Base-by-base conservation (phyloP, 2,888 invertebrate genomes). In the Scaptodrosophila latifasciaeformis region DNA sequence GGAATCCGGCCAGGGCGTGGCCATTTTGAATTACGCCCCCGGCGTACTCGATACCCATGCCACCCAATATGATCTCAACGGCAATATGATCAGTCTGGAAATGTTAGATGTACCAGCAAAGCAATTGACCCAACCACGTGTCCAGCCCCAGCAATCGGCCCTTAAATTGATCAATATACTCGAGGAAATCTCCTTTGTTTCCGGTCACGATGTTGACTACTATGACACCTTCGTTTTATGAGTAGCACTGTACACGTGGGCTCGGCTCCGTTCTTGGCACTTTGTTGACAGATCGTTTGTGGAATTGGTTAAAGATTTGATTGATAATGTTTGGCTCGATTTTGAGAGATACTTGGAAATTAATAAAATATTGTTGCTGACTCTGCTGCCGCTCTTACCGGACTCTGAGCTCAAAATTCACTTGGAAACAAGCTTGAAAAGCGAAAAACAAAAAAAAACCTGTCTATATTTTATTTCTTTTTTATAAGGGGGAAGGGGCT, bases 171-270 rank as follows among this genome's bases (percentile, higher is more conserved):
- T 85, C 47, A 84, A 82, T 51, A 85, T 85, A 24, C 65, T 85
- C 61, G 80, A 85, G 61, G 54, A 72, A 48, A 78, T 72, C 44
- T 77, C 83, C 13, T 85, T 85, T 42, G 82, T 83, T 2, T 85
- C 84, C 24, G 84, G 84, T 2, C 84, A 85, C 50, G 85, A 85
- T 54, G 81, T 85, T 39, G 85, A 85, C 68, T 85, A 83, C 65
- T 81, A 85, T 34, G 80, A 83, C 67, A 83, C 84, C 10, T 84
- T 68, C 44, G 61, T 70, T 48, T 83, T 83, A 83, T 83, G 82
- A 83, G 78, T 65, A 71, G 79, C 60, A 75, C 39, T 61, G 62
- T 46, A 54, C 47, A 37, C 66, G 77, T 66, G 72, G 76, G 51
- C 51, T 53, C 52, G 40, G 59, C 48, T 53, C 37, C 50, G 59